These are phyloP conservation scores for Carassius carassius DNA, from an alignment of 2,113 vertebrate species.

Conservation along the genomic window DNA sequence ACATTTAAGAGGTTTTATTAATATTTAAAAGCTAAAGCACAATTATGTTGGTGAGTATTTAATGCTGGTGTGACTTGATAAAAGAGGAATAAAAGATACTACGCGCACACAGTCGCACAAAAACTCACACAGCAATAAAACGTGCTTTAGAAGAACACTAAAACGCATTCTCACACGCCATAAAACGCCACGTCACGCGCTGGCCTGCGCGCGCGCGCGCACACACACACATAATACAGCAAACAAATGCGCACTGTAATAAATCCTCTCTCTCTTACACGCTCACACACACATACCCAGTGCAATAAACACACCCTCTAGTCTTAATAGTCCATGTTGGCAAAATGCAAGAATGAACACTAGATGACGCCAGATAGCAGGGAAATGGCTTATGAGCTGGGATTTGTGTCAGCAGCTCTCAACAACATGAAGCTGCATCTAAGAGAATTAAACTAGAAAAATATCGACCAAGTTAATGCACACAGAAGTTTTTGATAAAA, in stretches of 20 bases:
- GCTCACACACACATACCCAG: not conserved
- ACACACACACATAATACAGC: slow-evolving; percentile 34
- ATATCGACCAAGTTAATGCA: not conserved
- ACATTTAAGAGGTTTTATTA: slow-evolving; percentile 20
- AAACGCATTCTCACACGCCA: slow-evolving; percentile 42
- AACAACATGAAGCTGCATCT: slow-evolving; percentile 20
- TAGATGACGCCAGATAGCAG: slow-evolving; percentile 59
- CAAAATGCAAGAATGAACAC: slow-evolving; percentile 27
- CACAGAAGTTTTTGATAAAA: not conserved
- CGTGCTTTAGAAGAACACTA: slow-evolving; percentile 16
- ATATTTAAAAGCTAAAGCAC: slow-evolving; percentile 33
- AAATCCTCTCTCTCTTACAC: not conserved
- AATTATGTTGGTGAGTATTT: not conserved
- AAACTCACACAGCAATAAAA: slow-evolving; percentile 19
- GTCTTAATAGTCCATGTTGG: not conserved
- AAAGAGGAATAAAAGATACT: not conserved
- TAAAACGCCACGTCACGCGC: slow-evolving; percentile 26
- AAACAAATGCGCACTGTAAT: slow-evolving; percentile 41
- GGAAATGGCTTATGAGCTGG: not conserved
- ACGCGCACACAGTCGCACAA: not conserved
- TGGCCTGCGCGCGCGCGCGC: not conserved
- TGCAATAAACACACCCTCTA: slow-evolving; percentile 25
- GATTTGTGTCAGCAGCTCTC: slow-evolving; percentile 7
- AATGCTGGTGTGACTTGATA: not conserved
- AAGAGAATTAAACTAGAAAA: not conserved